Evolutionary conservation across 2,888 invertebrate genomes (phyloP).

Genomic region (Drosophila meridionalis): DNA sequence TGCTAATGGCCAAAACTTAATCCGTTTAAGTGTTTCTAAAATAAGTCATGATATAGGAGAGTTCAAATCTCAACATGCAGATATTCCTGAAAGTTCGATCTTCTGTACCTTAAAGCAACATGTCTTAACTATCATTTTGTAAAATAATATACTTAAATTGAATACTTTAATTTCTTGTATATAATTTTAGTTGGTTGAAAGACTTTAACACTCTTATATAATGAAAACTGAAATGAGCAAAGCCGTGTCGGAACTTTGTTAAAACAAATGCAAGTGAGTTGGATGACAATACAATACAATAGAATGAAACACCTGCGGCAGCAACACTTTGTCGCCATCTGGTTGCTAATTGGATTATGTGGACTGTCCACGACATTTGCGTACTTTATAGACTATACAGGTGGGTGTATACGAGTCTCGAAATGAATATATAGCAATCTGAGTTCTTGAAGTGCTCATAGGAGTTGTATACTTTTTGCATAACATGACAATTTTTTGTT

Average conservation of each 20-base stretch:
- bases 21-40: constrained; percentile 3
- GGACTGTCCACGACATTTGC: constrained; percentile 24
- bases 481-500: constrained; percentile 8
- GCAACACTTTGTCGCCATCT: constrained; percentile 36
- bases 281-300: constrained; percentile 3
- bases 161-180: neutral
- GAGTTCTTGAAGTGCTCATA: neutral
- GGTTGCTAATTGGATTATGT: constrained; percentile 41
- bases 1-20: constrained; percentile 15
- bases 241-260: constrained; percentile 24
- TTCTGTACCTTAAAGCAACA: too few relatives aligned
- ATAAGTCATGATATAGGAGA: neutral
- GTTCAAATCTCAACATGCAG: neutral
- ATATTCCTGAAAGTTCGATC: too few relatives aligned
- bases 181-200: neutral
- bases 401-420: constrained; percentile 50
- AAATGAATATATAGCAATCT: neutral
- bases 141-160: neutral
- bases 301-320: constrained; percentile 40
- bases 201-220: neutral
- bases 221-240: constrained; percentile 15
- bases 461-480: neutral
- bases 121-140: too few relatives aligned
- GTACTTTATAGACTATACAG: constrained; percentile 71
- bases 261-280: constrained; percentile 24